Conservation (phyloP, 2,888 invertebrate genomes). For the Aporophyla nigra region DNA sequence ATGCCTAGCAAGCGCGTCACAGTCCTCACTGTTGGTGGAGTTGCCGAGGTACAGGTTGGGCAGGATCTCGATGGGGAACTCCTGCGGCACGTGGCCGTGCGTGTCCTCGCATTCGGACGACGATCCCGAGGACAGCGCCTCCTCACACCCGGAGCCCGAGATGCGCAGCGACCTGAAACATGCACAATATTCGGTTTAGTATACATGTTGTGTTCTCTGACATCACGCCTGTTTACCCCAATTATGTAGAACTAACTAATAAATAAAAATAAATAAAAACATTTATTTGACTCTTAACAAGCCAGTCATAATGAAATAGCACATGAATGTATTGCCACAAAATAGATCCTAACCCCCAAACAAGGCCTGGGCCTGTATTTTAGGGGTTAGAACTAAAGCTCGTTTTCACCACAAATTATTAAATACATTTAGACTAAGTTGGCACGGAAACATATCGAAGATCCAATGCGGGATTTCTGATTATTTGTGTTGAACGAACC, state of each 20-base stretch:
- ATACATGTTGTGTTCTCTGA: no score
- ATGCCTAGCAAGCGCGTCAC: constrained; percentile 96
- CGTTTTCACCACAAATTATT: no score
- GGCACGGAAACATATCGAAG: no score
- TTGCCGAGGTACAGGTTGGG: constrained; percentile 98
- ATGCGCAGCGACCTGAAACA: constrained; percentile 93
- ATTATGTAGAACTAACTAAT: not conserved
- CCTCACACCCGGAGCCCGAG: constrained; percentile 92
- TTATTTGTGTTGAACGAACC: no score
- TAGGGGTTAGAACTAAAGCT: no score
- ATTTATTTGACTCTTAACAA: no score
- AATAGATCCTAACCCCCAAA: no score
- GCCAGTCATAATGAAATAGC: no score
- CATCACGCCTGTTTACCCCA: not conserved
- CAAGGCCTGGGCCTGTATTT: no score
- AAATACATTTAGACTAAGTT: no score
- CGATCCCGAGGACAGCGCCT: constrained; percentile 93
- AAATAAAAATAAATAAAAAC: no score
- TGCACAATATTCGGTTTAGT: not conserved
- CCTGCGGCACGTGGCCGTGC: constrained; percentile 91
- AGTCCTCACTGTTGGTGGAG: constrained; percentile 97
- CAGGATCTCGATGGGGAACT: constrained; percentile 98
- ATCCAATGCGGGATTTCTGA: not conserved
- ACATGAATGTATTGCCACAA: no score
- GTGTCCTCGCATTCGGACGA: constrained; percentile 94